phyloP scores from a whole-genome alignment of 2,113 vertebrate genomes.

The Rissa tridactyla region DNA sequence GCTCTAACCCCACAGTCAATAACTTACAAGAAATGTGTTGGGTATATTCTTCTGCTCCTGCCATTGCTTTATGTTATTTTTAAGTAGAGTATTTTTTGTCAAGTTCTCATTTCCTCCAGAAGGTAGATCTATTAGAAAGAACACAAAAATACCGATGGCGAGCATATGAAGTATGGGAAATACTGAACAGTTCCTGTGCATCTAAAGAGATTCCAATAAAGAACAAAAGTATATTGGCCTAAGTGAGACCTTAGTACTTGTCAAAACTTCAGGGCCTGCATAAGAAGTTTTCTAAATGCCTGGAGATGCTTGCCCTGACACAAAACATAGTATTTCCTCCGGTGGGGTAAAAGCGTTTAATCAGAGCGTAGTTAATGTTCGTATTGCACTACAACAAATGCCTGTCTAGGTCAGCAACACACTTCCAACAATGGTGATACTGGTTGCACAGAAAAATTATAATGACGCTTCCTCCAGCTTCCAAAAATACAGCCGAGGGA shows the following conservation, averaged over 20 bases:
- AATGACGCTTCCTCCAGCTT: neutral
- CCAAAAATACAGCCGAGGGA: neutral
- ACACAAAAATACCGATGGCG: neutral
- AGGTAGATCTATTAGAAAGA: slow-evolving; percentile 8
- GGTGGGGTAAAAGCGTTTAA: neutral
- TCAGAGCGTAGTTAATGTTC: rapidly evolving
- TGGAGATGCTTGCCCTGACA: neutral
- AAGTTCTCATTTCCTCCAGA: neutral
- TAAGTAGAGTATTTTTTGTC: neutral
- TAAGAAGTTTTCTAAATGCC: neutral
- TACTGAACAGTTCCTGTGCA: neutral
- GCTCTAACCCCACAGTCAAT: neutral
- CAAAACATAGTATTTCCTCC: neutral
- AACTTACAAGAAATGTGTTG: slow-evolving; percentile 53
- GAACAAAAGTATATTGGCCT: neutral
- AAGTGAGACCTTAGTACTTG: neutral
- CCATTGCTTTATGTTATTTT: neutral
- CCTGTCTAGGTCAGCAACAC: neutral
- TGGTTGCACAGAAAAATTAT: neutral
- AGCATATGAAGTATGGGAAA: neutral
- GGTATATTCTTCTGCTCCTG: neutral
- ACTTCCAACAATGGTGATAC: rapidly evolving
- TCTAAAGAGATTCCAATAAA: neutral
- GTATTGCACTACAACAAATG: neutral
- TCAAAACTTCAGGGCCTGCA: neutral